A percentile compares a stretch with the other conserved stretches of the same genome.
Conservation (phyloP, 35 echinoderm and acorn worm genomes). For the Ptychodera flava region DNA sequence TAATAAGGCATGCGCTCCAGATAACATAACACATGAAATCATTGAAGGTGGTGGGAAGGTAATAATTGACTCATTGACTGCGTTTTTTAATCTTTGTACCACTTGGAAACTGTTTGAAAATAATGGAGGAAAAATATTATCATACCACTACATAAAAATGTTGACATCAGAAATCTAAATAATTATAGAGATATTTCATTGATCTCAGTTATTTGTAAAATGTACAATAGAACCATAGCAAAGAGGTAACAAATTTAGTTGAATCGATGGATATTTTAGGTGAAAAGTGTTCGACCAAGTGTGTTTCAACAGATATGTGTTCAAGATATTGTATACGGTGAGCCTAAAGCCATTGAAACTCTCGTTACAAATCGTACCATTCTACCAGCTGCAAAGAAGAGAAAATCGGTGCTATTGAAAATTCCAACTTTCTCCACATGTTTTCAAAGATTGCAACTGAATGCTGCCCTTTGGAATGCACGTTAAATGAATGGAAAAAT, state of each 20-base stretch:
- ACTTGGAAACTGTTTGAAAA: neutral
- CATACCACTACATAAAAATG: conserved; percentile 4
- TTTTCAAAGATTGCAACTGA: too few relatives aligned
- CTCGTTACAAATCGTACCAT: too few relatives aligned
- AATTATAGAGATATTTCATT: conserved; percentile 16
- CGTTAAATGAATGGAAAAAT: too few relatives aligned
- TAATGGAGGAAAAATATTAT: conserved; percentile 1
- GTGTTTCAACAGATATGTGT: too few relatives aligned
- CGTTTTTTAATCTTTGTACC: neutral
- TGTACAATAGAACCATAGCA: neutral
- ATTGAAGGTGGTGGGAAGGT: neutral
- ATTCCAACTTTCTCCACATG: too few relatives aligned
- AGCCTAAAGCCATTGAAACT: too few relatives aligned
- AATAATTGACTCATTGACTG: neutral
- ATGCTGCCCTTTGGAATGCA: too few relatives aligned
- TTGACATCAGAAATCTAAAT: neutral
- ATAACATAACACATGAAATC: neutral
- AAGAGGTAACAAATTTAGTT: conserved; percentile 16
- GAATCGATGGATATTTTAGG: neutral
- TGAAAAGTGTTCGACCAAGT: too few relatives aligned
- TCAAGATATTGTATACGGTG: too few relatives aligned
- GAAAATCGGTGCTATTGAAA: too few relatives aligned
- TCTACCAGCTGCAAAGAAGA: too few relatives aligned
- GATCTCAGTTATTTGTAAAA: neutral
- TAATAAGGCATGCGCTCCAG: conserved; percentile 7